phyloP scores from a whole-genome alignment of 2,888 invertebrate species.

The Caenorhabditis auriculariae region DNA sequence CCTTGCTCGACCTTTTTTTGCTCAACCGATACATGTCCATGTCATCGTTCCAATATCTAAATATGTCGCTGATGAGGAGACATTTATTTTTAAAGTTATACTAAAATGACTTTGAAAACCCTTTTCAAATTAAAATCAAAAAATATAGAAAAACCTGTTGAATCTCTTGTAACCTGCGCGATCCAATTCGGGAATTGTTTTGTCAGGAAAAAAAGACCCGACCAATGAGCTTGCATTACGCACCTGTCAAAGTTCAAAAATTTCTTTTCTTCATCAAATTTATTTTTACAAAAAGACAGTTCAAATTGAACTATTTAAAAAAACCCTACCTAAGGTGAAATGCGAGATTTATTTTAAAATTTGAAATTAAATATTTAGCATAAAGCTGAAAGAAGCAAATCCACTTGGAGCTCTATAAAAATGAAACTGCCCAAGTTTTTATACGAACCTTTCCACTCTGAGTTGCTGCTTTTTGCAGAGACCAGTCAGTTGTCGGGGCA shows the following conservation, averaged over 20 bases:
- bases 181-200: slow-evolving; percentile 54
- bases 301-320: neutral
- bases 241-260: slow-evolving; percentile 36
- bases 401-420: neutral
- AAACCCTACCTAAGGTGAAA: too few species aligned
- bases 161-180: slow-evolving; percentile 60
- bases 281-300: neutral
- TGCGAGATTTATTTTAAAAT: too few species aligned
- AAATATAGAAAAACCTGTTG: too few species aligned
- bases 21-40: slow-evolving; percentile 56
- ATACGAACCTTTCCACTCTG: slow-evolving; percentile 43
- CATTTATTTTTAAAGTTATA: neutral
- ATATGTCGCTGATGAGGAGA: neutral
- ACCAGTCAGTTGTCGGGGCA: slow-evolving; percentile 62
- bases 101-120: neutral
- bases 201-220: slow-evolving; percentile 66
- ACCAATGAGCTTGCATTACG: slow-evolving; percentile 62
- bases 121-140: too few species aligned
- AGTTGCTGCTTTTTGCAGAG: slow-evolving; percentile 58
- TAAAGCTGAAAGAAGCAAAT: too few species aligned
- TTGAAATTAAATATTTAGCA: too few species aligned
- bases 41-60: slow-evolving; percentile 57
- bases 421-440: too few species aligned
- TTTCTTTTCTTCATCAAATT: neutral
- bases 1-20: slow-evolving; percentile 50